These are phyloP conservation scores for Heliconius cydno DNA, from an alignment of 2,888 invertebrate genomes.

Conservation along the genomic window DNA sequence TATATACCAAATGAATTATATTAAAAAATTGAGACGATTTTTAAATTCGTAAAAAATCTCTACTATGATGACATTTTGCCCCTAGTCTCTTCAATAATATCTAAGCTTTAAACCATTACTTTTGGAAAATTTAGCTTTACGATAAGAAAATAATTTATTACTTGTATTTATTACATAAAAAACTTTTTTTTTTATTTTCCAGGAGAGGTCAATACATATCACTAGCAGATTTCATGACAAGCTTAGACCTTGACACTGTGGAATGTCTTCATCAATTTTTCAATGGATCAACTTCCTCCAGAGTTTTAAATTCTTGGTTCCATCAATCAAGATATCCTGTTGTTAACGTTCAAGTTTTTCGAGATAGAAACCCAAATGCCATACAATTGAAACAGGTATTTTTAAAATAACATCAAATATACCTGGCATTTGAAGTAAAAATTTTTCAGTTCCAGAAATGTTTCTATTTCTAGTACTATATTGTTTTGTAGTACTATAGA, in stretches of 20 bases:
- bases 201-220: constrained; percentile 73
- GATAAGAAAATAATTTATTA: no score
- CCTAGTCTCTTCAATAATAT: no score
- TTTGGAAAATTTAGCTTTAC: no score
- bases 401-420: background rate
- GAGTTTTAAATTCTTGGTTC: constrained; percentile 85
- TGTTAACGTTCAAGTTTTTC: constrained; percentile 78
- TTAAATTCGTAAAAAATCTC: no score
- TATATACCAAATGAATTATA: no score
- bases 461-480: no score
- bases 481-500: background rate
- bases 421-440: background rate
- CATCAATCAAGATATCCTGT: constrained; percentile 86
- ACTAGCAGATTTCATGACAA: constrained; percentile 65
- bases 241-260: constrained; percentile 68
- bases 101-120: no score
- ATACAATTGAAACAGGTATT: constrained; percentile 71
- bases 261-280: constrained; percentile 73
- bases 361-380: constrained; percentile 67
- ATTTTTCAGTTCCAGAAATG: background rate
- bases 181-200: constrained; percentile 45
- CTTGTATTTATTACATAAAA: no score
- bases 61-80: no score
- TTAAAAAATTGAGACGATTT: no score
- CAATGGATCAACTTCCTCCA: constrained; percentile 72